Percentiles rank a stretch among this genome's conserved stretches.
These are phyloP conservation scores for Gila robusta DNA, from an alignment of 2,797 vertebrate genomes.

Conservation along the genomic window DNA sequence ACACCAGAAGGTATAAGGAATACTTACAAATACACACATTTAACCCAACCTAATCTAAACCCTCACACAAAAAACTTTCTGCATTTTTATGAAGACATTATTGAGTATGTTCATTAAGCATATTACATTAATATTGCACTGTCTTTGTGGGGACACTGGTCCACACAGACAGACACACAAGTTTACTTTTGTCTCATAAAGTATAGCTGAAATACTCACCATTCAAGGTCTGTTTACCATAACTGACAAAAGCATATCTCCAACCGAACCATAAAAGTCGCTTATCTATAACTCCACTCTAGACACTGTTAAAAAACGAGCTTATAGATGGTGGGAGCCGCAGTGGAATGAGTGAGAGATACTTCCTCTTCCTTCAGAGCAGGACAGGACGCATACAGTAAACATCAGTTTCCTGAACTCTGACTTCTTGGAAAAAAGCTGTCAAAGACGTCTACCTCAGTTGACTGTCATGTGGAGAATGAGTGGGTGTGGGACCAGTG, in stretches of 20 bases:
- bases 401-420: constrained; percentile 73
- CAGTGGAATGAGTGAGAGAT: constrained; percentile 60
- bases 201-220: constrained; percentile 57
- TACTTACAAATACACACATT: neutral
- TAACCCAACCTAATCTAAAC: neutral
- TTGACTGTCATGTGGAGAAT: neutral
- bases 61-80: no score
- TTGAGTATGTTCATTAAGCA: neutral
- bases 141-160: neutral
- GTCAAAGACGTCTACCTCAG: constrained; percentile 2
- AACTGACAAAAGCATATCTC: constrained; percentile 58
- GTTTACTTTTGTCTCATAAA: neutral
- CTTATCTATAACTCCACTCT: neutral
- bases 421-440: constrained; percentile 48
- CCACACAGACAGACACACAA: neutral
- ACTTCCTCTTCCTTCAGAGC: constrained; percentile 65
- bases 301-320: constrained; percentile 41
- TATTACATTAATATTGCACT: neutral
- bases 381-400: constrained; percentile 47
- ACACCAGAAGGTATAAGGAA: neutral
- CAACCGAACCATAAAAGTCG: constrained; percentile 38
- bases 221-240: constrained; percentile 58
- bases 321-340: constrained; percentile 23
- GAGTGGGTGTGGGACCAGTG: constrained; percentile 4
- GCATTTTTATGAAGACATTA: neutral